These are phyloP conservation scores for Eretmochelys imbricata DNA, from an alignment of 2,113 vertebrate species.

Conservation along the genomic window DNA sequence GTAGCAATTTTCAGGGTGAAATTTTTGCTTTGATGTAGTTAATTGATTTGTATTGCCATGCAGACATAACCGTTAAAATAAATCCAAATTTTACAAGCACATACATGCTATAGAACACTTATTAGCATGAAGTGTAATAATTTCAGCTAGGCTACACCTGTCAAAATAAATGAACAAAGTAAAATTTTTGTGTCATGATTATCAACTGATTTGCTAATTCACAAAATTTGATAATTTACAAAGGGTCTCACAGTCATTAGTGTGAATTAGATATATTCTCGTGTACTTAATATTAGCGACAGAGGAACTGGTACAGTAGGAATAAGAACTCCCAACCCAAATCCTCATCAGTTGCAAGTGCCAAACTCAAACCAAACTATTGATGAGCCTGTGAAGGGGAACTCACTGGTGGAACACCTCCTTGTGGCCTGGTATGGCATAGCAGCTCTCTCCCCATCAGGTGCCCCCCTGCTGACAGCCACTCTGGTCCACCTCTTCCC, in stretches of 20 bases:
- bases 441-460: background rate
- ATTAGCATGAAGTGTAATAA: background rate
- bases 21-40: background rate
- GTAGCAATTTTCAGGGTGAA: conserved; percentile 13
- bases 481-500: background rate
- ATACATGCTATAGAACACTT: background rate
- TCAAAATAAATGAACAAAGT: too few relatives aligned
- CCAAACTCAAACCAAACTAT: background rate
- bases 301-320: too few relatives aligned
- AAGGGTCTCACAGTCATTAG: too few relatives aligned
- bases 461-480: background rate
- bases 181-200: too few relatives aligned
- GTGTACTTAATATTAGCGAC: too few relatives aligned
- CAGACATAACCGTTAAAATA: background rate
- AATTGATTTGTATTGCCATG: background rate
- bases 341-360: background rate
- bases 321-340: background rate
- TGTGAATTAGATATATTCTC: too few relatives aligned
- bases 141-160: too few relatives aligned
- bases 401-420: too few relatives aligned
- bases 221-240: too few relatives aligned
- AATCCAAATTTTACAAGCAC: background rate
- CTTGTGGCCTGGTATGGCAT: too few relatives aligned
- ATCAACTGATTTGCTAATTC: too few relatives aligned
- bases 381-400: background rate